A percentile compares a stretch with the other conserved stretches of the same genome.
phyloP scores from a whole-genome alignment of 2,888 invertebrate genomes.

The Acanthosepion lycidas region DNA sequence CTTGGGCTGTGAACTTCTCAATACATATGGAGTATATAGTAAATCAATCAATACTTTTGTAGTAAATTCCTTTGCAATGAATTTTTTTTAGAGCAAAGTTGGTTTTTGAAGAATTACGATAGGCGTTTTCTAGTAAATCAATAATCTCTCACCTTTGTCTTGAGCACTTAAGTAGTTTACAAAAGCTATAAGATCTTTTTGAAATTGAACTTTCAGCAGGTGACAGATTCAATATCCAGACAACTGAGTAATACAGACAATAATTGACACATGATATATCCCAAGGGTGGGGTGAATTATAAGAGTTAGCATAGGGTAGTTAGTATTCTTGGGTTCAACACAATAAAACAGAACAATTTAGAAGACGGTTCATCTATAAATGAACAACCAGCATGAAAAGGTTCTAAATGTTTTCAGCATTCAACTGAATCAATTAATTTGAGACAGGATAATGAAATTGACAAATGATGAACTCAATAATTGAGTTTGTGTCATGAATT shows the following conservation, averaged over 20 bases:
- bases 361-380: too few relatives aligned
- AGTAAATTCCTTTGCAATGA: background rate
- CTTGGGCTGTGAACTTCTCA: too few relatives aligned
- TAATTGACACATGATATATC: too few relatives aligned
- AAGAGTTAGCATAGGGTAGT: too few relatives aligned
- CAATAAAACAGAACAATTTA: too few relatives aligned
- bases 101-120: background rate
- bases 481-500: background rate
- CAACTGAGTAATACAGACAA: too few relatives aligned
- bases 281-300: too few relatives aligned
- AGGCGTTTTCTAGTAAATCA: background rate
- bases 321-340: too few relatives aligned
- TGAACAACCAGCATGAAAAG: background rate
- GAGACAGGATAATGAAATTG: background rate
- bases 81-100: background rate
- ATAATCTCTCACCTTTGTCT: background rate
- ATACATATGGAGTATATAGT: background rate
- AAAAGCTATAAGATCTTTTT: background rate
- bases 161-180: background rate
- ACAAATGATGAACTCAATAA: background rate
- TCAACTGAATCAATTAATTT: background rate
- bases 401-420: background rate
- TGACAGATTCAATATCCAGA: too few relatives aligned
- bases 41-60: background rate
- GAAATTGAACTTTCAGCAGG: too few relatives aligned